Percentiles rank a stretch among this genome's conserved stretches.
Conservation (phyloP, 2,113 vertebrate genomes). For the Ceyx cyanopectus region DNA sequence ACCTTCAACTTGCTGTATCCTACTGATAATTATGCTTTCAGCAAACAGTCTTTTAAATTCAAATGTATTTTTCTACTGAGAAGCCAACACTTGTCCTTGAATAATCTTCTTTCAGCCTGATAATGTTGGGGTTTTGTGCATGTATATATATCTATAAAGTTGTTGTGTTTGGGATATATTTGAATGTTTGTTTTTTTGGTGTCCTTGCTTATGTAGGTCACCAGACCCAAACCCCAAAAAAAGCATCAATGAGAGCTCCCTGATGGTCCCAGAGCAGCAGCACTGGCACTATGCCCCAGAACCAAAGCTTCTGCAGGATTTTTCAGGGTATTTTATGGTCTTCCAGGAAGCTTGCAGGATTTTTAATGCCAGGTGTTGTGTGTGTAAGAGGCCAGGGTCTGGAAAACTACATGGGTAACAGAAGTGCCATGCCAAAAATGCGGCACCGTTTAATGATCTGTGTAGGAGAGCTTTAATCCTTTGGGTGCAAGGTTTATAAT, state of each 20-base stretch:
- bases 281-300: background rate
- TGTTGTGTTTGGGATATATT: background rate
- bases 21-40: background rate
- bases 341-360: background rate
- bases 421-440: background rate
- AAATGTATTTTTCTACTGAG: background rate
- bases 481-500: background rate
- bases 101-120: background rate
- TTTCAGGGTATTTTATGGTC: background rate
- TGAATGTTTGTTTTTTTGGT: background rate
- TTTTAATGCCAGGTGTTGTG: background rate
- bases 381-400: background rate
- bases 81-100: background rate
- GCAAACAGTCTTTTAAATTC: background rate
- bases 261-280: background rate
- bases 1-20: background rate
- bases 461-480: background rate
- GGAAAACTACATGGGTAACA: background rate
- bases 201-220: background rate
- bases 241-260: background rate
- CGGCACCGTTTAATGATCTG: background rate
- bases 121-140: background rate
- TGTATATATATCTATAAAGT: background rate
- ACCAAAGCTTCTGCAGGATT: background rate
- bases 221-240: background rate